phyloP scores from a whole-genome alignment of 2,888 invertebrate genomes.

The Drosophila kanekoi region DNA sequence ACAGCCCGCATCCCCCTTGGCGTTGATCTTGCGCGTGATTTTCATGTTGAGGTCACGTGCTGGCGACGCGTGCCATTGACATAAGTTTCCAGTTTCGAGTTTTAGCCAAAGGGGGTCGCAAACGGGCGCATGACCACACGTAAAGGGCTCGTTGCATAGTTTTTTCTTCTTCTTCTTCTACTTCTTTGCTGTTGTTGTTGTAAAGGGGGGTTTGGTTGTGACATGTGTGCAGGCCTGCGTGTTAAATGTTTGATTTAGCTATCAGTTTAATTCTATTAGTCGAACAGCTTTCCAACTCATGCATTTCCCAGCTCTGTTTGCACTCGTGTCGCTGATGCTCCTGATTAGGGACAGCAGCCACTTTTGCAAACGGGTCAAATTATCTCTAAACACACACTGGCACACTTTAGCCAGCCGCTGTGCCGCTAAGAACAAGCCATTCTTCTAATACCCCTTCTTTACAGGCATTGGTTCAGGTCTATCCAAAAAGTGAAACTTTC shows the following conservation, averaged over 20 bases:
- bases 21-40: conserved; percentile 75
- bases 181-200: no score
- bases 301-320: conserved; percentile 23
- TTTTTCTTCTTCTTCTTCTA: not conserved
- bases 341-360: conserved; percentile 22
- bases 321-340: conserved; percentile 39
- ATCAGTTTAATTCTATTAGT: conserved; percentile 76
- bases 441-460: no score
- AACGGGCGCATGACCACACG: conserved; percentile 49
- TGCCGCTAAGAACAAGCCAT: no score
- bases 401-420: no score
- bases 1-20: conserved; percentile 17
- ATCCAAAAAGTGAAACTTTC: no score
- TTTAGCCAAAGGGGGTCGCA: conserved; percentile 29
- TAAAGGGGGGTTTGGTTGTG: conserved; percentile 42
- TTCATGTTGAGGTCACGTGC: conserved; percentile 79
- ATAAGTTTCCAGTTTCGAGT: conserved; percentile 75
- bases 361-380: no score
- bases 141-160: conserved; percentile 42
- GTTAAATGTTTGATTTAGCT: conserved; percentile 72
- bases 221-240: conserved; percentile 66
- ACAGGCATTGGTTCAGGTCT: no score
- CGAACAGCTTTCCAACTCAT: conserved; percentile 41
- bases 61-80: conserved; percentile 74
- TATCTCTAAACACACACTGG: no score